Base-by-base conservation (phyloP, 2,797 vertebrate genomes). In the Acipenser ruthenus region DNA sequence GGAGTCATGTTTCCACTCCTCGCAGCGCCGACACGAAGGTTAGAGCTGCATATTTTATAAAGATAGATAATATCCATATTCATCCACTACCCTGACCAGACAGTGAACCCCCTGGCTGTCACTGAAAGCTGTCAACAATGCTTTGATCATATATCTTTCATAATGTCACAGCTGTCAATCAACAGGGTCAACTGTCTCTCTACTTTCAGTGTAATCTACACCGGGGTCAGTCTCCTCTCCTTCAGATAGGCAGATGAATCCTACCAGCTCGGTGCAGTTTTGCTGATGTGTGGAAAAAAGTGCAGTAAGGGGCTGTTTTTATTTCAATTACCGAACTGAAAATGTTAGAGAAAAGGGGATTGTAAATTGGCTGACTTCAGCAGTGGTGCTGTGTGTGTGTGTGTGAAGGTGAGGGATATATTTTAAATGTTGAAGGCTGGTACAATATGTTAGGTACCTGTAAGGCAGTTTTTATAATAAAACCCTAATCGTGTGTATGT, bases 161-260 rank as follows among this genome's bases (percentile, higher is more conserved):
- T 77, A 87, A 85, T 83, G 79, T 77, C 86, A 83, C 65, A 2
- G 60, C 79, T 88, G 83, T 87, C 85, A 85, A 71, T 87, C 84
- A 87, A 50, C 69, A 53, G 52, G 67, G 62, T 63, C 65, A 62
- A 70, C 74, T 68, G 50, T 67, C 65, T 65, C 73, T 75, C 73
- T 66, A 15, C 62, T 11, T n/a, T 23, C 8, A 12, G 18, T 37
- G 23, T 12, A n/a, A 12, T 74, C 65, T 11, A 55, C 52, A 78
- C 79, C 75, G 68, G 51, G 64, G 78, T 75, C 23, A 37, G 23
- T 3, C 23, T 37, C 23, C 23, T 37, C 23, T 23, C 23, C 23
- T 4, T 37, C 23, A 37, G 23, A 37, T 37, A 37, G 23, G 23
- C 23, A 37, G 23, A 37, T 37, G 23, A 37, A 37, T 2, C 2